Evolutionary conservation across 2,113 vertebrate genomes (phyloP).

Genomic region (Aegithalos caudatus): DNA sequence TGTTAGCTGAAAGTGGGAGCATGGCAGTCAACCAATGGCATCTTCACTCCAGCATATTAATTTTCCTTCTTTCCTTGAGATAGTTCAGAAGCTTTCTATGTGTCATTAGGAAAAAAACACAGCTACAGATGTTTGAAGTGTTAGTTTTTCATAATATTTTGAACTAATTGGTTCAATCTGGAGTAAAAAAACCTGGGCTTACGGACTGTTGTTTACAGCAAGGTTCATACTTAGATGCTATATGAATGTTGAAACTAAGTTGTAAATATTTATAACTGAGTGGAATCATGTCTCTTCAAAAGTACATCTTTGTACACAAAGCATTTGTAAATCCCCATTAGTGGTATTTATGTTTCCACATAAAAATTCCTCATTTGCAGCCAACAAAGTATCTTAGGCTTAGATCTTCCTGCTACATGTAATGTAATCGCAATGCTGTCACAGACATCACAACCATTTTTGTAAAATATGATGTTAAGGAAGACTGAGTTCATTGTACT

Average conservation of each 20-base stretch:
- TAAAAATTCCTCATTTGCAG: conserved; percentile 70
- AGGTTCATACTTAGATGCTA: background rate
- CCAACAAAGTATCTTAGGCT: conserved; percentile 52
- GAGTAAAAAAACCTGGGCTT: background rate
- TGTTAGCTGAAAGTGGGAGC: background rate
- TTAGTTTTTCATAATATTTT: background rate
- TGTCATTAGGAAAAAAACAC: background rate
- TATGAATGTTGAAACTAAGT: background rate
- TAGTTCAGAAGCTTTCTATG: background rate
- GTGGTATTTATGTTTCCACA: conserved; percentile 60
- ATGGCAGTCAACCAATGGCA: background rate
- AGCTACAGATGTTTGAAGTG: background rate
- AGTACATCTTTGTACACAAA: conserved; percentile 53
- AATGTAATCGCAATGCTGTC: conserved; percentile 47
- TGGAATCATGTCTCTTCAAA: background rate
- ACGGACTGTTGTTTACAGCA: background rate
- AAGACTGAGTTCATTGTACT: conserved; percentile 59
- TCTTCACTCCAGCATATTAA: background rate
- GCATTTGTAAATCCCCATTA: conserved; percentile 58
- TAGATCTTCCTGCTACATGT: conserved; percentile 54
- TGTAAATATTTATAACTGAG: conserved; percentile 18
- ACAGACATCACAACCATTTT: conserved; percentile 63
- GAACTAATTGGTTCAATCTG: background rate
- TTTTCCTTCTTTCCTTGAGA: background rate
- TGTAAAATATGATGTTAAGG: conserved; percentile 61